Evolutionary conservation across 1,140 invertebrate genomes (phyloP).

Genomic region (Drosophila sechellia): DNA sequence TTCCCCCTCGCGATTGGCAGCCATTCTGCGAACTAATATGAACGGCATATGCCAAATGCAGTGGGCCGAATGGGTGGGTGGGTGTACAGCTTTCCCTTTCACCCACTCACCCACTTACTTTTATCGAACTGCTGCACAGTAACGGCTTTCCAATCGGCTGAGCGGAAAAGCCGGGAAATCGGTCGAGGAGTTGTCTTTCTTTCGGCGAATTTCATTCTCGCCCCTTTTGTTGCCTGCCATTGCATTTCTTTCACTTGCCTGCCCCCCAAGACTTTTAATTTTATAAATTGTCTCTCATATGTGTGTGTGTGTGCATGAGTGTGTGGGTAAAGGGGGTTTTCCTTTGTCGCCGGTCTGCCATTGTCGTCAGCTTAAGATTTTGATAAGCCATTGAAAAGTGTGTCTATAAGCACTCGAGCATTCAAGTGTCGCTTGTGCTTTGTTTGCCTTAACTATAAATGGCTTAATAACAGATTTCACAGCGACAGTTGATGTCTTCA

Average conservation of each 20-base stretch:
- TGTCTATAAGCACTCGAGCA: conserved; percentile 74
- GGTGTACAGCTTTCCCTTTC: conserved; percentile 24
- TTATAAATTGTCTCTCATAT: conserved; percentile 54
- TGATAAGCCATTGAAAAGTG: conserved; percentile 78
- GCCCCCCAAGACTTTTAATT: conserved; percentile 57
- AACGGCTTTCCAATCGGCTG: conserved; percentile 55
- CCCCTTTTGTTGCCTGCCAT: conserved; percentile 27
- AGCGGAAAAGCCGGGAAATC: conserved; percentile 41
- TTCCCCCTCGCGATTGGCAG: conserved; percentile 16
- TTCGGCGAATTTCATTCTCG: conserved; percentile 15
- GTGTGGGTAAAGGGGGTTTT: background rate
- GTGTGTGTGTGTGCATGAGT: background rate
- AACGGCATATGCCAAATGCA: conserved; percentile 47
- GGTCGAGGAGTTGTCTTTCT: conserved; percentile 29
- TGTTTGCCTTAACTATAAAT: conserved; percentile 66
- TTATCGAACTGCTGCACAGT: conserved; percentile 63
- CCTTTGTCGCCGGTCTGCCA: conserved; percentile 27
- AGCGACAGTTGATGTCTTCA: conserved; percentile 67
- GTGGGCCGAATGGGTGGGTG: background rate
- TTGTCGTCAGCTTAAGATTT: conserved; percentile 78
- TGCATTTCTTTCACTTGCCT: conserved; percentile 55
- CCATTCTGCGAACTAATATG: conserved; percentile 18
- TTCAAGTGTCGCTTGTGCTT: conserved; percentile 59
- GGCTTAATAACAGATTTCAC: conserved; percentile 65
- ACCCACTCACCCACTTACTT: conserved; percentile 8